Percentiles rank a stretch among this genome's conserved stretches.
Conservation (phyloP, 1,140 invertebrate species). For the Drosophila melanogaster region DNA sequence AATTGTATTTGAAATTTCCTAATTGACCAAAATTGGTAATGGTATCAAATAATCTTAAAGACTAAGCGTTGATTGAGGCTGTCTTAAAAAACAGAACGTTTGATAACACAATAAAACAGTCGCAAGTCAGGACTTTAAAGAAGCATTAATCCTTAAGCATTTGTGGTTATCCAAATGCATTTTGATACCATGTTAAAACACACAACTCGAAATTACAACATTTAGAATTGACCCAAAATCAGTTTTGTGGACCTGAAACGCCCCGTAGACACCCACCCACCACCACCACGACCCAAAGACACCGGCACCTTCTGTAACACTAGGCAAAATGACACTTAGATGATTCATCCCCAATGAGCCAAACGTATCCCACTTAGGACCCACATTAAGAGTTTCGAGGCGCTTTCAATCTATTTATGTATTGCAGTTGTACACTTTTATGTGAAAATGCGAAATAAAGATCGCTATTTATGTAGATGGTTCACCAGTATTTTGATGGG, state of each 20-base stretch:
- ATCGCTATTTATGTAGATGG: conserved; percentile 47
- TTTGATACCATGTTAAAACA: conserved; percentile 2
- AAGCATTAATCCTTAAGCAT: conserved; percentile 2
- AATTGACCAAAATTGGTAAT: conserved; percentile 1
- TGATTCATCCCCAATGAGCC: conserved; percentile 19
- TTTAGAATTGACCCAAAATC: conserved; percentile 2
- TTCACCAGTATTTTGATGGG: background rate
- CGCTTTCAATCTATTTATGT: conserved; percentile 47
- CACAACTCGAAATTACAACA: background rate
- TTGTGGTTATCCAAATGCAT: background rate
- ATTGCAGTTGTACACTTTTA: conserved; percentile 48
- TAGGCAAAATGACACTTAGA: conserved; percentile 2
- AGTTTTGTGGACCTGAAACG: conserved; percentile 17
- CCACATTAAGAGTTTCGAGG: conserved; percentile 19
- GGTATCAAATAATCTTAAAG: conserved; percentile 3
- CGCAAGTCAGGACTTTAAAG: background rate
- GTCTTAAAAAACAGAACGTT: conserved; percentile 1
- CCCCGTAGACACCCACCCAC: background rate
- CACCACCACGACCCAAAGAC: background rate
- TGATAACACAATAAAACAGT: conserved; percentile 8
- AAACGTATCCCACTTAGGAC: conserved; percentile 25
- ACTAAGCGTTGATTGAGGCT: background rate
- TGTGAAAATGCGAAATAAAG: conserved; percentile 57
- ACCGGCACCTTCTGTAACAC: background rate
- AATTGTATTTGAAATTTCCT: background rate